Percentiles rank a stretch among this genome's conserved stretches.
Conservation (phyloP, 2,113 vertebrate genomes). For the Tautogolabrus adspersus region DNA sequence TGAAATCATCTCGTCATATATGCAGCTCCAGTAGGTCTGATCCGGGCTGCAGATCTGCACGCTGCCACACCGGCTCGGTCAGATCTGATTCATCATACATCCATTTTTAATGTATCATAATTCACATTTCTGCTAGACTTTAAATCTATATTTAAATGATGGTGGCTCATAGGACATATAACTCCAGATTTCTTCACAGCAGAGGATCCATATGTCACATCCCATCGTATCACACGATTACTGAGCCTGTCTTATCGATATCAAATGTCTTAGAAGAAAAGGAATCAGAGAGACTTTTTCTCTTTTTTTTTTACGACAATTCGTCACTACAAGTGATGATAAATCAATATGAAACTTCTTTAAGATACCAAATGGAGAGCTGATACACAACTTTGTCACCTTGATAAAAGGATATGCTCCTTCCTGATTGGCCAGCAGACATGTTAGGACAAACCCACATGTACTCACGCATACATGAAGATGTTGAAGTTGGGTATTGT, state of each 20-base stretch:
- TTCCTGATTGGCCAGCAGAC: too few relatives aligned
- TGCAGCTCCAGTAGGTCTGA: neutral
- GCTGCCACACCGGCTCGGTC: neutral
- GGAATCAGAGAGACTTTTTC: neutral
- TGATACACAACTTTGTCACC: too few relatives aligned
- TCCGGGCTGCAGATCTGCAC: neutral
- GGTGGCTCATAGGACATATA: neutral
- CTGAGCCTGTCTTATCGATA: neutral
- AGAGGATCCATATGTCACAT: neutral
- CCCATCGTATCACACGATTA: neutral
- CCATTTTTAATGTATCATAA: neutral
- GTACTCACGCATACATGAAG: too few relatives aligned
- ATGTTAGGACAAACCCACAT: too few relatives aligned
- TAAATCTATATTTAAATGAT: neutral
- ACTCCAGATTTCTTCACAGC: neutral
- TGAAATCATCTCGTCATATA: conserved; percentile 56
- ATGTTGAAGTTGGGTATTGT: too few relatives aligned
- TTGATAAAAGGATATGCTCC: too few relatives aligned
- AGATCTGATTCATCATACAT: conserved; percentile 1
- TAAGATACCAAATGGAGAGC: too few relatives aligned
- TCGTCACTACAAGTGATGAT: too few relatives aligned
- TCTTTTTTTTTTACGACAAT: too few relatives aligned
- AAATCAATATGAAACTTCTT: too few relatives aligned
- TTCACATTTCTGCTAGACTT: neutral
- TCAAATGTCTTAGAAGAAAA: neutral